Base-by-base conservation (phyloP, 92 coral and sea anemone genomes). In the Epizoanthus scotinus region DNA sequence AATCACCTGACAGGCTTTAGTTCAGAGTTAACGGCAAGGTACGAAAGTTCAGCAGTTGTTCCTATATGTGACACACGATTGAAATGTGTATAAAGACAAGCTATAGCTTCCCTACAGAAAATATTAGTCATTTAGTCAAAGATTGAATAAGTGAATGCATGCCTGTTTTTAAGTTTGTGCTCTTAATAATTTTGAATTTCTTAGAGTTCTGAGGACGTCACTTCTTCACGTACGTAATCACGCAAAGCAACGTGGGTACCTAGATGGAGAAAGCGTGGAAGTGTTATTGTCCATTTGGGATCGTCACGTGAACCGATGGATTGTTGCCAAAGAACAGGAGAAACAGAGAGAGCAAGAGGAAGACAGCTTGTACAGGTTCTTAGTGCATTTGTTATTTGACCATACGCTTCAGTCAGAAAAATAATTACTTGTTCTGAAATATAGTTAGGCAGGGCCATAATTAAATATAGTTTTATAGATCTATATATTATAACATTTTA, bases 291-390 rank as follows among this genome's bases (percentile, higher is more conserved):
- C 85, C 44, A 59, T 92, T 55, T 85, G 87, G 52, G 56, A 71
- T 68, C 65, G 27, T 50, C 85, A 90, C 85, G 58, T 89, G 40
- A 79, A 86, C 10, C 80, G 84, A 36, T 90, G 98, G 97, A 77
- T 72, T 67, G 63, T 78, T 27, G 93, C 86, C 58, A 88, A 89
- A 72, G 97, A 90, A 56, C 84, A 90, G 62, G 91, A 85, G 66
- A 84, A 84, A 67, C 74, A 82, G 72, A 75, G 87, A 36, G 93
- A 93, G 19, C 92, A 96, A 63, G 94, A 96, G 62, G 96, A 89
- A 21, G 94, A 84, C 17, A 96, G 92, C 67, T 62, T 96, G 77
- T 96, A 82, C 82, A 93, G 84, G 62, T 86, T 70, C 66, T 62
- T 63, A 52, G 15, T 80, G 19, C 34, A 28, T 40, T 69, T 7